Percentiles rank a stretch among this genome's conserved stretches.
phyloP scores from a whole-genome alignment of 2,113 vertebrate genomes.

The Nyctibius bracteatus region DNA sequence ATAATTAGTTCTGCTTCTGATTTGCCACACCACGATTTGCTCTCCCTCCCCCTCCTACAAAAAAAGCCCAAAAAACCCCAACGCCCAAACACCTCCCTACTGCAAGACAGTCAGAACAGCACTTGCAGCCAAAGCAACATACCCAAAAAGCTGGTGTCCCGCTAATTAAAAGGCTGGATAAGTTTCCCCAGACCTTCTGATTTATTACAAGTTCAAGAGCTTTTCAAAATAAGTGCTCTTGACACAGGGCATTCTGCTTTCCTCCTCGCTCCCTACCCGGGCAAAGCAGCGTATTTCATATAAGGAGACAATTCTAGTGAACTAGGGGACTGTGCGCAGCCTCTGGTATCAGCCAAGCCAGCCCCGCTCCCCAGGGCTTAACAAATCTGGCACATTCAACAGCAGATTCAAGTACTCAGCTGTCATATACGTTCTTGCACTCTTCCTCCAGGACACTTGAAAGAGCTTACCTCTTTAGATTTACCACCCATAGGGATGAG shows the following conservation, averaged over 20 bases:
- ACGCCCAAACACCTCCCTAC: neutral
- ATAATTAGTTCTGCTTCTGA: neutral
- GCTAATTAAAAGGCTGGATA: neutral
- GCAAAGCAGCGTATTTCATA: neutral
- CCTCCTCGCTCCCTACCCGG: neutral
- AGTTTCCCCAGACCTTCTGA: neutral
- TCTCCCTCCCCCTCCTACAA: neutral
- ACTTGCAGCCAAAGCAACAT: neutral
- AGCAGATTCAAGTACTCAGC: neutral
- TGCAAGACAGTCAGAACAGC: neutral
- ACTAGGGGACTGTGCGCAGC: neutral
- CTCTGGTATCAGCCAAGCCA: neutral
- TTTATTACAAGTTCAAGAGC: slow-evolving; percentile 26
- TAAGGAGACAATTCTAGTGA: neutral
- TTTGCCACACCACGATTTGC: neutral
- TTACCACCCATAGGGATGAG: slow-evolving; percentile 10
- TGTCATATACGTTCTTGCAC: neutral
- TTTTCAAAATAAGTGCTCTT: slow-evolving; percentile 32
- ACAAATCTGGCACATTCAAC: neutral
- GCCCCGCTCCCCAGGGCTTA: neutral
- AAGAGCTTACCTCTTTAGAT: slow-evolving; percentile 45
- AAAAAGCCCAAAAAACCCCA: neutral
- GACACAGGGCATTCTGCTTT: neutral
- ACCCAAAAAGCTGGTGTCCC: neutral
- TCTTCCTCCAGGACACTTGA: neutral